Conservation (phyloP, 2,888 invertebrate species). For the Laothoe populi region DNA sequence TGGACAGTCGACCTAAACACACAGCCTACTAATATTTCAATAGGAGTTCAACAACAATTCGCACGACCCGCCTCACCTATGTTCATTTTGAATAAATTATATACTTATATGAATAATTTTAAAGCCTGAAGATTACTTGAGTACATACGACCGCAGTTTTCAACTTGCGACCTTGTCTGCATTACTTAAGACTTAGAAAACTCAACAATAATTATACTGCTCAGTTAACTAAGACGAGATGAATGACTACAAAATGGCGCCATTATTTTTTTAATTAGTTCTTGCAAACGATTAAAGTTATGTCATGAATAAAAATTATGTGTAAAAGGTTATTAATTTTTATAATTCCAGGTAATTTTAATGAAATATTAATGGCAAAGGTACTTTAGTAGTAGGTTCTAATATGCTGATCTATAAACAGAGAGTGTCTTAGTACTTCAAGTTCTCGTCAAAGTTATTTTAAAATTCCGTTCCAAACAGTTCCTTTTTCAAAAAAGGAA, state of each 20-base stretch:
- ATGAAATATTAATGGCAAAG: background rate
- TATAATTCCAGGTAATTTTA: background rate
- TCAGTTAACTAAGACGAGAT: background rate
- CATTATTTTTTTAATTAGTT: conserved; percentile 3
- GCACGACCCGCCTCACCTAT: conserved; percentile 6
- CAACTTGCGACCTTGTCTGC: conserved; percentile 16
- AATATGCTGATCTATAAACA: too few relatives aligned
- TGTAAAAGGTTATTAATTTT: background rate
- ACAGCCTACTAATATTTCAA: conserved; percentile 34
- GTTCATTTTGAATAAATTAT: conserved; percentile 19
- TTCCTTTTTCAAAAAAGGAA: too few relatives aligned
- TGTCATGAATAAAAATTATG: background rate
- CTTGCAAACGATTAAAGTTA: background rate
- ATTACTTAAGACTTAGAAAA: conserved; percentile 14
- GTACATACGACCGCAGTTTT: conserved; percentile 1
- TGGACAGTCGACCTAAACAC: conserved; percentile 24
- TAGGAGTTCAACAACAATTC: conserved; percentile 27
- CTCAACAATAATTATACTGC: background rate
- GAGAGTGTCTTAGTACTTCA: too few relatives aligned
- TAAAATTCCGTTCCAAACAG: too few relatives aligned
- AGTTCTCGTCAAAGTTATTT: too few relatives aligned
- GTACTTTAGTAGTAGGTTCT: background rate
- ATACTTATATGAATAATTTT: conserved; percentile 14
- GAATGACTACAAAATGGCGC: background rate
- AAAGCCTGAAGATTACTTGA: conserved; percentile 8